Evolutionary conservation across 2,888 invertebrate genomes (phyloP).

Genomic region (Drosophila pegasa): DNA sequence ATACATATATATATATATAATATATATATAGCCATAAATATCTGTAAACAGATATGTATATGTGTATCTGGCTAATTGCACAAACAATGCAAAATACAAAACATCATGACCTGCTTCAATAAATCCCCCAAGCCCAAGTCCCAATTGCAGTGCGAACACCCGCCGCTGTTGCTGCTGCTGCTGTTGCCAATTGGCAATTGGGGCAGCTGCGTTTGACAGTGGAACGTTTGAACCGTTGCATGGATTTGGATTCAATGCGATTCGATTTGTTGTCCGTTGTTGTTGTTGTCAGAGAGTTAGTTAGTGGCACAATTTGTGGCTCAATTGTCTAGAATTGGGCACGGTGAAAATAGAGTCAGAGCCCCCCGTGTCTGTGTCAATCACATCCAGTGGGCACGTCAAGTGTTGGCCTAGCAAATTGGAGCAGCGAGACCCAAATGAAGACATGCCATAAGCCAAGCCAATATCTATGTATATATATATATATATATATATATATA

Average conservation of each 20-base stretch:
- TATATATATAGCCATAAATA: not conserved
- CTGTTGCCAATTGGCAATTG: conserved; percentile 43
- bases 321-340: conserved; percentile 58
- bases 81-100: conserved; percentile 46
- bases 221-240: conserved; percentile 60
- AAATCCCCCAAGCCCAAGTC: conserved; percentile 31
- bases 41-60: conserved; percentile 22
- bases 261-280: conserved; percentile 15
- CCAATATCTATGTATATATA: conserved; percentile 3
- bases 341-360: conserved; percentile 25
- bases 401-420: conserved; percentile 38
- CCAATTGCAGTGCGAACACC: conserved; percentile 11
- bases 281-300: conserved; percentile 52
- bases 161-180: not conserved
- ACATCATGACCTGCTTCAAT: conserved; percentile 74
- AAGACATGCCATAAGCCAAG: conserved; percentile 25
- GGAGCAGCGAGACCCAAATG: conserved; percentile 33
- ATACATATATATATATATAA: not conserved
- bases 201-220: conserved; percentile 40
- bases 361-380: conserved; percentile 50
- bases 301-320: conserved; percentile 52
- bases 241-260: conserved; percentile 32
- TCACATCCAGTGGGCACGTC: conserved; percentile 44
- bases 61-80: conserved; percentile 48
- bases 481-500: not conserved